Percentiles rank a stretch among this genome's conserved stretches.
Evolutionary conservation across 2,797 vertebrate species (phyloP).

Genomic region (Acanthurus leucopareius): DNA sequence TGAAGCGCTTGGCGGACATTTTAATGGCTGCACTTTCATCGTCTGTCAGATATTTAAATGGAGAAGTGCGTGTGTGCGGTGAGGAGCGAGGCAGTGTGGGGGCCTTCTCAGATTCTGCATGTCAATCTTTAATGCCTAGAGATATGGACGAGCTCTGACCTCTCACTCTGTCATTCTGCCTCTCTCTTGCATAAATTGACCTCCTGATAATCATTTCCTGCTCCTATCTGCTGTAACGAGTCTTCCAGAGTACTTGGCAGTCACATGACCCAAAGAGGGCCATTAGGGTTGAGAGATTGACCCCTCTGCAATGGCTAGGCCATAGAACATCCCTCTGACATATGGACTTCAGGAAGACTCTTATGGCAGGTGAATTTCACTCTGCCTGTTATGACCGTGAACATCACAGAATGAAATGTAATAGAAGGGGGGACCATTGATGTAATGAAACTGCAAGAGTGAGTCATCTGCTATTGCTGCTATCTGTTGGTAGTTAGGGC

Average conservation of each 20-base stretch:
- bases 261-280: constrained; percentile 79
- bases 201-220: constrained; percentile 84
- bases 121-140: constrained; percentile 86
- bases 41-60: constrained; percentile 89
- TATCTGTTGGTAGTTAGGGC: constrained; percentile 57
- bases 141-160: constrained; percentile 83
- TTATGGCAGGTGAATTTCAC: constrained; percentile 78
- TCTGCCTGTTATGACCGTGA: constrained; percentile 74
- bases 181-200: constrained; percentile 84
- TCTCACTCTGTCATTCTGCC: constrained; percentile 80
- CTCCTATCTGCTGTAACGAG: constrained; percentile 82
- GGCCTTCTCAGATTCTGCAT: constrained; percentile 80
- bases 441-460: constrained; percentile 72
- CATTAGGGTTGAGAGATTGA: constrained; percentile 85
- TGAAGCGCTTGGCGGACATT: constrained; percentile 83
- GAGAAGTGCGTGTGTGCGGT: constrained; percentile 74
- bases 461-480: constrained; percentile 70
- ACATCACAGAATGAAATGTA: constrained; percentile 72
- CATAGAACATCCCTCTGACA: constrained; percentile 75
- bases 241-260: constrained; percentile 72
- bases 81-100: constrained; percentile 61
- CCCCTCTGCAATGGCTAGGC: constrained; percentile 71
- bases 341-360: constrained; percentile 77
- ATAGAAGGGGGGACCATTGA: constrained; percentile 71
- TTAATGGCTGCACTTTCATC: constrained; percentile 88